Evolutionary conservation across 2,888 invertebrate species (phyloP).

Genomic region (Limenitis camilla): DNA sequence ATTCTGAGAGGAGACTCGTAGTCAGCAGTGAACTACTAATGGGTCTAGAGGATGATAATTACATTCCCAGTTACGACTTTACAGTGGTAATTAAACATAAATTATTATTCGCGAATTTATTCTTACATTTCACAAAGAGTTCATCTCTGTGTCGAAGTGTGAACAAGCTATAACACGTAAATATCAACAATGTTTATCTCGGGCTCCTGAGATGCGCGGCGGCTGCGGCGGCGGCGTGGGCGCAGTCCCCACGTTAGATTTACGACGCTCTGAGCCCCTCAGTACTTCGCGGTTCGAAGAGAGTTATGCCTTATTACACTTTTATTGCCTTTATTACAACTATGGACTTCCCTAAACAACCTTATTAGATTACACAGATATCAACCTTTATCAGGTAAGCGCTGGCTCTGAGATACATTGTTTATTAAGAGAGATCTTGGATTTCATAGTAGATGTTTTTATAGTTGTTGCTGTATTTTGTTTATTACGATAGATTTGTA

Average conservation of each 20-base stretch:
- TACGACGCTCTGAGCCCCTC: conserved; percentile 35
- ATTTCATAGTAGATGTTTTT: not conserved
- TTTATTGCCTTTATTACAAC: conserved; percentile 34
- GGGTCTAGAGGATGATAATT: too few species aligned
- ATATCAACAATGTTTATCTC: conserved; percentile 50
- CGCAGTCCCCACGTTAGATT: conserved; percentile 44
- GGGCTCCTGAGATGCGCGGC: conserved; percentile 62
- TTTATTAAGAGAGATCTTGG: conserved; percentile 14
- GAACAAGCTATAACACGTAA: conserved; percentile 7
- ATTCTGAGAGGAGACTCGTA: too few species aligned
- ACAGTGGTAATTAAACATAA: too few species aligned
- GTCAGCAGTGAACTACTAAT: too few species aligned
- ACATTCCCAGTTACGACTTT: too few species aligned
- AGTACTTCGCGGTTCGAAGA: conserved; percentile 34
- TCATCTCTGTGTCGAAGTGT: not conserved
- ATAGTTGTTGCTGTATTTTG: too few species aligned
- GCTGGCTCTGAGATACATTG: conserved; percentile 17
- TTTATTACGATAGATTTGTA: too few species aligned
- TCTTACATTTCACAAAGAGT: not conserved
- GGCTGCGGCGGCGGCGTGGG: conserved; percentile 63
- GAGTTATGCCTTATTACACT: conserved; percentile 40
- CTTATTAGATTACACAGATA: conserved; percentile 24
- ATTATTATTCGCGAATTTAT: too few species aligned
- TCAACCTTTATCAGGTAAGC: conserved; percentile 19
- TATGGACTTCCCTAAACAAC: conserved; percentile 22